Evolutionary conservation across 2,113 vertebrate genomes (phyloP).

Genomic region (Lonchura striata): DNA sequence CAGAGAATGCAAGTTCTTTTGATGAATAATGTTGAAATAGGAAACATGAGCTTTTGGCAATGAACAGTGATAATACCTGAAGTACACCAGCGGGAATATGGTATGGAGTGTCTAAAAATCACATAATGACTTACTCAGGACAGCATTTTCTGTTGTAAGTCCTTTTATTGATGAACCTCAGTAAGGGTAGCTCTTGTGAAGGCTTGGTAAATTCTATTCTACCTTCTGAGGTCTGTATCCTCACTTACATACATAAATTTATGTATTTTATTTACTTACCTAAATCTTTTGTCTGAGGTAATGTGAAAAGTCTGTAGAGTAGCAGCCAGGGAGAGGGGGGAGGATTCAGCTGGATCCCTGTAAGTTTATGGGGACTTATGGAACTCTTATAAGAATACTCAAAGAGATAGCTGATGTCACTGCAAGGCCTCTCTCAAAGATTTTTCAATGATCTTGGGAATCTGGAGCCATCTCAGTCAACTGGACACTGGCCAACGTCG

Average conservation of each 20-base stretch:
- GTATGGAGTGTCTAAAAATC: neutral
- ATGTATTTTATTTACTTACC: neutral
- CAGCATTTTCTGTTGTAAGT: neutral
- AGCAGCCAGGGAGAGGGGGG: neutral
- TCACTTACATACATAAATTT: neutral
- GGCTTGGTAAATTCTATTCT: neutral
- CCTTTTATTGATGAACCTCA: neutral
- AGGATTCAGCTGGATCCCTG: neutral
- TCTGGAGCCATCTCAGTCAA: neutral
- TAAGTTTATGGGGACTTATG: neutral
- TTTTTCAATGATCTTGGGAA: neutral
- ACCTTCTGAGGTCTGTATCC: neutral
- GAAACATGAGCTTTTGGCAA: neutral
- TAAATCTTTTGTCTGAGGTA: neutral
- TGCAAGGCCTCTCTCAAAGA: neutral
- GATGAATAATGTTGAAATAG: neutral
- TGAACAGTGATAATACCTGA: neutral
- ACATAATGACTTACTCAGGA: neutral
- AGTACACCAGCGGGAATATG: neutral
- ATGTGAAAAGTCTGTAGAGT: neutral
- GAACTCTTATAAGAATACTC: neutral
- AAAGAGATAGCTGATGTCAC: neutral
- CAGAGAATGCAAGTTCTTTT: neutral
- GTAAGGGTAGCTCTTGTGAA: neutral
- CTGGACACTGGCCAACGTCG: neutral